Percentiles rank a stretch among this genome's conserved stretches.
Conservation (phyloP, 1,140 invertebrate species). For the Thaumetopoea pityocampa region DNA sequence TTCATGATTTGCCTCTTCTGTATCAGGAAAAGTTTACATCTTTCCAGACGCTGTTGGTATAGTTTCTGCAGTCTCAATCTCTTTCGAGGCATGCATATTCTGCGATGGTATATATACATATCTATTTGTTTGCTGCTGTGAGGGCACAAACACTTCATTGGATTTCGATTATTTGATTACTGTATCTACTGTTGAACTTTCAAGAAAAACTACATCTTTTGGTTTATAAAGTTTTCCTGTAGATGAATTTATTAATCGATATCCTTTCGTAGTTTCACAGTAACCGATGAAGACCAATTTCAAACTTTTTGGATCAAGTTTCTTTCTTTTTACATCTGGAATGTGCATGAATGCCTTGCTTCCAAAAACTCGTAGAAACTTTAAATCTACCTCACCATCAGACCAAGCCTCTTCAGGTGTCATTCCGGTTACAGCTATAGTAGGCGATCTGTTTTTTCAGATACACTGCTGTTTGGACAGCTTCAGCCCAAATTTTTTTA, state of each 20-base stretch:
- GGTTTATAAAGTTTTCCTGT: neutral
- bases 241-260: slow-evolving; percentile 2
- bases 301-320: neutral
- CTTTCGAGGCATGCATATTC: too few species aligned
- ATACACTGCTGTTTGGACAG: neutral
- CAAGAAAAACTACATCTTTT: neutral
- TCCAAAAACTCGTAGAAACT: neutral
- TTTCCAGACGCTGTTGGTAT: too few species aligned
- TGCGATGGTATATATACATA: too few species aligned
- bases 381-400: neutral
- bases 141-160: too few species aligned
- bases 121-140: too few species aligned
- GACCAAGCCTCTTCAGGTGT: slow-evolving; percentile 3
- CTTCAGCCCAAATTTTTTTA: slow-evolving; percentile 1
- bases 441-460: slow-evolving; percentile 5
- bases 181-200: too few species aligned
- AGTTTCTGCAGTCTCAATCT: too few species aligned
- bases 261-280: neutral
- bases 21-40: too few species aligned
- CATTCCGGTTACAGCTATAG: neutral
- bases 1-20: too few species aligned
- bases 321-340: too few species aligned
- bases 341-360: slow-evolving; percentile 5
- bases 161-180: too few species aligned
- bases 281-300: slow-evolving; percentile 4